Conservation (phyloP, 1,140 invertebrate species). For the Onthophagus taurus region DNA sequence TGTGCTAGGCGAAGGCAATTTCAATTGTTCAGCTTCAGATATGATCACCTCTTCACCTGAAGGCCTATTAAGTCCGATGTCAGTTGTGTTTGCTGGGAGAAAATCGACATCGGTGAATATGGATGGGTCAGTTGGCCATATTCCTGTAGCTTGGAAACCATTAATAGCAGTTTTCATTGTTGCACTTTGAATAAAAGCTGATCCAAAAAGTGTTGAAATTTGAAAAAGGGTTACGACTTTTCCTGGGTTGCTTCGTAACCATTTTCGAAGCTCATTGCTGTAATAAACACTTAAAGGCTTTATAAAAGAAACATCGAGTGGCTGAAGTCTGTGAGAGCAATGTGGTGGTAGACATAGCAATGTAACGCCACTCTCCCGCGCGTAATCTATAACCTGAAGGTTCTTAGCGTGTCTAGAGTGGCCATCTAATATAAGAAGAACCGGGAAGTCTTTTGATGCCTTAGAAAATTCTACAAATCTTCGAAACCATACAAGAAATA, state of each 20-base stretch:
- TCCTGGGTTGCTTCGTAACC: neutral
- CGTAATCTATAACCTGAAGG: slow-evolving; percentile 26
- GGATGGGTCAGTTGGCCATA: slow-evolving; percentile 17
- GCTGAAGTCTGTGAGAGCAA: slow-evolving; percentile 31
- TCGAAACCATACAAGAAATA: slow-evolving; percentile 14
- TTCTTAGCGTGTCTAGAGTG: slow-evolving; percentile 20
- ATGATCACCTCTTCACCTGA: too few relatives aligned
- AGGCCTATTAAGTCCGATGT: too few relatives aligned
- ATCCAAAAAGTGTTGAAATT: slow-evolving; percentile 6
- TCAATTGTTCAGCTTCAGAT: slow-evolving; percentile 1
- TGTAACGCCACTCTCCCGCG: slow-evolving; percentile 25
- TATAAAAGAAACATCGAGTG: slow-evolving; percentile 32
- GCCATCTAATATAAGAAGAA: slow-evolving; percentile 9
- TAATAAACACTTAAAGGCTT: slow-evolving; percentile 15
- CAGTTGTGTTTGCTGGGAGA: slow-evolving; percentile 15
- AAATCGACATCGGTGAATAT: slow-evolving; percentile 20
- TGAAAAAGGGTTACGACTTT: slow-evolving; percentile 1
- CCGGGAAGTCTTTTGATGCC: slow-evolving; percentile 14
- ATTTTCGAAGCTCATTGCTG: neutral
- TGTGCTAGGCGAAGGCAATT: neutral
- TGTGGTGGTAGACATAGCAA: slow-evolving; percentile 34
- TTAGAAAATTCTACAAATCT: slow-evolving; percentile 21
- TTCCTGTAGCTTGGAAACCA: slow-evolving; percentile 19
- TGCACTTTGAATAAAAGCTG: slow-evolving; percentile 2
- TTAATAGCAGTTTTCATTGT: slow-evolving; percentile 17